Evolutionary conservation across 2,797 vertebrate species (phyloP), one percentile per base, ranked within the genome.

Genomic region (Microhierax caerulescens): DNA sequence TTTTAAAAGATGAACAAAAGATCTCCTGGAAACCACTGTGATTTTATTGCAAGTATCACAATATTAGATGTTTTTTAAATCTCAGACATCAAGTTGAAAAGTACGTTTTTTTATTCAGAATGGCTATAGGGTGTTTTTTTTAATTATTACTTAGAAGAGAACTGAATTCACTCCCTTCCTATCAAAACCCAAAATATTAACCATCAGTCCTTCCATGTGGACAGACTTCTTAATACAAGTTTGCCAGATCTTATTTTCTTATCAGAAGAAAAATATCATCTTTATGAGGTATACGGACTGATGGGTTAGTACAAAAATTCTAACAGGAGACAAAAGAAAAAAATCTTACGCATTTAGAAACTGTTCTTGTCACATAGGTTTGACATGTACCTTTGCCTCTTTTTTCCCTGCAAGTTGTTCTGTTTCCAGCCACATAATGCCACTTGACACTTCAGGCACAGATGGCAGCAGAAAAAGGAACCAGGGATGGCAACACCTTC

Each of bases 111-210:
- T 73, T 64, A 60, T 76, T 64, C 39, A 70, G 30, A 77, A 34
- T 56, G 11, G 7, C 10, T 73, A 20, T 25, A 22, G 9, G 1
- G 2, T 6, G 10, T 0, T 0, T 17, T 48, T 61, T 74, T 64
- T 14, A 41, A 56, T 78, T 82, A 60, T 69, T 73, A 39, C 23
- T 70, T 36, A 78, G 37, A 70, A 78, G 5, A 85, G 12, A 88
- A 63, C 8, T 27, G 24, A 93, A 70, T 67, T 81, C 14, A 53
- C 14, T 54, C 13, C 41, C 4, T 27, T 54, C 20, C 25, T 75
- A 20, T 36, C 53, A 75, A 70, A 78, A 45, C 5, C 5, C 17
- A 34, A 84, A 36, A 30, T 63, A 79, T 9, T 82, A 57, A 34
- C 21, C 41, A 47, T 21, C 21, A 50, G 27, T 61, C 53, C 28